Base-by-base conservation (phyloP, 2,797 vertebrate species). In the Martes flavigula region DNA sequence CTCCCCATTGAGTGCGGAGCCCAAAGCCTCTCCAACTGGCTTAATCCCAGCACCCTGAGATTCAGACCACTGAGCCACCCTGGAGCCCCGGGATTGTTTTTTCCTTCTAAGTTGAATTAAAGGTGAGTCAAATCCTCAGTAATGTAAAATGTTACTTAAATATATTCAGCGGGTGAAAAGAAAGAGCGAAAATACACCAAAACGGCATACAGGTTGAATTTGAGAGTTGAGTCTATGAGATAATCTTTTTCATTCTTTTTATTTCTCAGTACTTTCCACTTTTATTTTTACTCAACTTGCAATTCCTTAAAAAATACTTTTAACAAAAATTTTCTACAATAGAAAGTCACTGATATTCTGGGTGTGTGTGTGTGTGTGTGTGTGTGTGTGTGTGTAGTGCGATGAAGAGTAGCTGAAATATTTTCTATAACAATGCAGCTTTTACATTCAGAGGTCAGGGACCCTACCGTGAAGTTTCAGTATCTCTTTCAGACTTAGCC, bases 401-500 rank as follows among this genome's bases (percentile, higher is more conserved):
- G 70, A 79, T 90, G 72, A 86, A 86, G 40, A 93, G 73, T 14
- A 64, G 32, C 89, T 96, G 32, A 92, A 92, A 83, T 46, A 92
- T 84, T 97, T 96, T 95, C 78, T 75, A 7, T 54, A 70, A 89
- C 32, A 93, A 87, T 51, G 54, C 21, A 51, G 56, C 43, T 93
- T 95, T 91, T 96, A 87, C 9, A 83, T 73, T 96, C 91, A 66
- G 91, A 97, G 90, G 92, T 95, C 82, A 94, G 64, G 35, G 73
- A 90, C 70, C 64, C 79, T 68, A 84, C 51, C 58, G 62, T 81
- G 82, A 96, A 96, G 83, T 48, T 79, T 82, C 17, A 54, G n/a
- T 83, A 35, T 97, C 54, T 94, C 66, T 94, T 97, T 92, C n/a
- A 95, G 43, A 95, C 51, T 92, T 97, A 62, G 83, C 78, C 90